Conservation (phyloP, 2,797 vertebrate species). For the Gymnoscopelus microlampas region DNA sequence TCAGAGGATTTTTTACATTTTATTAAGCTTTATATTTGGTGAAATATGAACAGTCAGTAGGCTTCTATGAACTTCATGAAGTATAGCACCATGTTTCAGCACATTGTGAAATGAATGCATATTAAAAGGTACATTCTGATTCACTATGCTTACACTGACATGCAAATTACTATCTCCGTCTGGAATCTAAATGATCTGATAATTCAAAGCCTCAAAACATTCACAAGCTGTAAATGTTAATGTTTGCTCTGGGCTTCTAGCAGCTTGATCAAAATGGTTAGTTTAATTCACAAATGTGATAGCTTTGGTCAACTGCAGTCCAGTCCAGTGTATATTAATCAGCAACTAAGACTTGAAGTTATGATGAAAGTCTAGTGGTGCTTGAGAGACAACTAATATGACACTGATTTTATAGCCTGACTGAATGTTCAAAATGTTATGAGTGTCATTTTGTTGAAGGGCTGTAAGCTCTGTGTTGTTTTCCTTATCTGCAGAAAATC, state of each 20-base stretch:
- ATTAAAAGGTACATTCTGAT: not conserved
- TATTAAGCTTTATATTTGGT: constrained; percentile 12
- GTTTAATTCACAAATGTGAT: too few species aligned
- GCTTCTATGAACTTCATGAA: not conserved
- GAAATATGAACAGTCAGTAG: not conserved
- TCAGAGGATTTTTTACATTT: constrained; percentile 17
- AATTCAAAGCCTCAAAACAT: constrained; percentile 7
- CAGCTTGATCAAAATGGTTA: too few species aligned
- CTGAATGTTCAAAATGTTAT: constrained; percentile 30
- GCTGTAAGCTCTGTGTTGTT: too few species aligned
- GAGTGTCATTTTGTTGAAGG: not conserved
- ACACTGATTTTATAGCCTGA: constrained; percentile 36
- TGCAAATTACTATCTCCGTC: constrained; percentile 20
- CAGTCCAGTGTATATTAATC: too few species aligned
- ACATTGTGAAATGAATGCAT: constrained; percentile 10
- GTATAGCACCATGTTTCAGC: constrained; percentile 3
- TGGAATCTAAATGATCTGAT: not conserved
- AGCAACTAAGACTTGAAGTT: too few species aligned
- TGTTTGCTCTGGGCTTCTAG: too few species aligned
- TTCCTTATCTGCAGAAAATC: too few species aligned
- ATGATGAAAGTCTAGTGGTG: constrained; percentile 44
- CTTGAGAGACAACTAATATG: not conserved
- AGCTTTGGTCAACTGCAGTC: too few species aligned
- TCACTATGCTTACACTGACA: constrained; percentile 11
- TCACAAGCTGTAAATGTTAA: not conserved